phyloP scores from a whole-genome alignment of 1,140 invertebrate species.

The Periplaneta americana region DNA sequence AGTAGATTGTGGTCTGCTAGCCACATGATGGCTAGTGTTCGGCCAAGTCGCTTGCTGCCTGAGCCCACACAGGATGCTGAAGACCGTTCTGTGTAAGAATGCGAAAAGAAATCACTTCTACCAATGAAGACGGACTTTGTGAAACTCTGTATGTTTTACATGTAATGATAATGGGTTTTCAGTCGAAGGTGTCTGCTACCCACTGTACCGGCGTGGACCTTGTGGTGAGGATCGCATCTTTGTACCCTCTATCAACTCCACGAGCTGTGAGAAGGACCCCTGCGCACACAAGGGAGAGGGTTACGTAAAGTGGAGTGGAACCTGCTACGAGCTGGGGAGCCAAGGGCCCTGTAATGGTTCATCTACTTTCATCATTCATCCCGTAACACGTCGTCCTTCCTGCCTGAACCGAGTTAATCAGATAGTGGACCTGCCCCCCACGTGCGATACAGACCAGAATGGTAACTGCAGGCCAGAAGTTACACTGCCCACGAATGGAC shows the following conservation, averaged over 20 bases:
- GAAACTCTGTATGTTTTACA: too few relatives aligned
- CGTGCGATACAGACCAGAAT: neutral
- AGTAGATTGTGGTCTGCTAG: too few relatives aligned
- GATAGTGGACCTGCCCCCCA: neutral
- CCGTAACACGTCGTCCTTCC: neutral
- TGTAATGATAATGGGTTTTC: too few relatives aligned
- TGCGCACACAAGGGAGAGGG: neutral
- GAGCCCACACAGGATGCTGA: too few relatives aligned
- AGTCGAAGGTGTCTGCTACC: conserved; percentile 1
- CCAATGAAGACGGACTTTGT: too few relatives aligned
- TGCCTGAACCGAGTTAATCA: neutral
- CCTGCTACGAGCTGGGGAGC: neutral
- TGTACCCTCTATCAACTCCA: neutral
- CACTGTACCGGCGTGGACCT: conserved; percentile 8
- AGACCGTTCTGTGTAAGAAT: too few relatives aligned
- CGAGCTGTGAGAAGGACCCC: neutral
- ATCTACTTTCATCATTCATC: neutral
- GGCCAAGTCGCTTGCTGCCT: too few relatives aligned
- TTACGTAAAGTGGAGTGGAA: neutral
- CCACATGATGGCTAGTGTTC: too few relatives aligned
- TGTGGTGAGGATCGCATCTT: conserved; percentile 4
- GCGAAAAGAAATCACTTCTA: too few relatives aligned
- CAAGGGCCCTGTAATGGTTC: neutral
- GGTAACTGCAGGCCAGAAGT: neutral
- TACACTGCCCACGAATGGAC: neutral